Evolutionary conservation across 2,888 invertebrate species (phyloP).

Genomic region (Diachrysia chrysitis): DNA sequence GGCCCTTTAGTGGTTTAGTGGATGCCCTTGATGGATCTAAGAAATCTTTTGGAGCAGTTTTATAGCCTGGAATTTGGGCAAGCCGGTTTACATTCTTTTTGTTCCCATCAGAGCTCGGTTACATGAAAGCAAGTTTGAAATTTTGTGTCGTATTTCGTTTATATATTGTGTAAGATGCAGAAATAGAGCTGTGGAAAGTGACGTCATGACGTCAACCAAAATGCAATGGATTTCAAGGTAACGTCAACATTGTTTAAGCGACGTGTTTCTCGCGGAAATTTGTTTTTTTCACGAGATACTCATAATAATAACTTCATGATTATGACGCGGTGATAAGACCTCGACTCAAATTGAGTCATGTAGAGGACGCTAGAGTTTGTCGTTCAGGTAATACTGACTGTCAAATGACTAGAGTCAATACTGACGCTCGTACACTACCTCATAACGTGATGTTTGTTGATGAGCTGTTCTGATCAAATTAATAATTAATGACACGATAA

Average conservation of each 20-base stretch:
- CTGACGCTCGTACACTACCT: slow-evolving; percentile 66
- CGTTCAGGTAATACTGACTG: slow-evolving; percentile 68
- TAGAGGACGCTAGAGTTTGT: slow-evolving; percentile 71
- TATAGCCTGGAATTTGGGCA: slow-evolving; percentile 55
- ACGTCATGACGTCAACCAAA: slow-evolving; percentile 25
- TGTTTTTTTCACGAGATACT: slow-evolving; percentile 44
- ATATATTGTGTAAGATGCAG: slow-evolving; percentile 27
- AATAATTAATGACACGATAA: slow-evolving; percentile 35
- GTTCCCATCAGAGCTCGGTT: slow-evolving; percentile 21
- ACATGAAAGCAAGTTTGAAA: slow-evolving; percentile 18
- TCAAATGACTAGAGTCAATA: slow-evolving; percentile 79
- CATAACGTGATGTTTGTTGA: slow-evolving; percentile 61
- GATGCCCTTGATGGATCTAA: slow-evolving; percentile 80
- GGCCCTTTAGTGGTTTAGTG: slow-evolving; percentile 77
- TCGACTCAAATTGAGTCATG: slow-evolving; percentile 68
- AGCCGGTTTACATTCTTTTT: slow-evolving; percentile 42
- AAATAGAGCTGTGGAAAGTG: slow-evolving; percentile 15
- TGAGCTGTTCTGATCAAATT: slow-evolving; percentile 47
- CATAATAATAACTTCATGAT: slow-evolving; percentile 55
- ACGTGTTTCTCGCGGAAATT: slow-evolving; percentile 39
- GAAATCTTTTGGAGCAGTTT: slow-evolving; percentile 57
- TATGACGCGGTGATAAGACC: slow-evolving; percentile 65
- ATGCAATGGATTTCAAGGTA: slow-evolving; percentile 32
- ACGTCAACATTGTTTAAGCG: slow-evolving; percentile 23
- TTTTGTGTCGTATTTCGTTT: not conserved